Base-by-base conservation (phyloP, 2,888 invertebrate species). In the Agrochola circellaris region DNA sequence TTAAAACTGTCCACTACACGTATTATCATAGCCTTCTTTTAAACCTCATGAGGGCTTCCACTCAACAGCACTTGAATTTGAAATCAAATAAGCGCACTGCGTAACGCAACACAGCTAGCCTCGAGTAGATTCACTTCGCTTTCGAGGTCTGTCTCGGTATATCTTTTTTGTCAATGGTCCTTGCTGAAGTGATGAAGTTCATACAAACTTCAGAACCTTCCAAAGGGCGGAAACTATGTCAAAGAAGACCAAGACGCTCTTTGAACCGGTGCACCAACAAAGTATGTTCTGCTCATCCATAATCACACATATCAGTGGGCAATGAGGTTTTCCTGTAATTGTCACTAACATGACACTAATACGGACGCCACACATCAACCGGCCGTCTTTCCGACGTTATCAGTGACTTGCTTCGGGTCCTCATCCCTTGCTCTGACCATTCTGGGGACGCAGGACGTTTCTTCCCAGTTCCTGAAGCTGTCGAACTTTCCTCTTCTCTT, bases 341-440 rank as follows among this genome's bases (percentile, higher is more conserved):
- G 51, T 82, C 85, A 80, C 61, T 68, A 71, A 66, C 66, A 79
- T 74, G 17, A 73, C 70, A 74, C 88, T 95, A 98, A 94, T 98
- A 98, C 26, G 98, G 98, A 91, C 98, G 97, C 98, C 98, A 98
- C 77, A 98, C 98, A 90, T 98, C 98, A n/a, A 97, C 97, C 75
- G 97, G 97, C 91, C 94, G 95, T 84, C 95, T 96, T 77, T 96
- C 96, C 2, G 96, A 92, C 8, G 96, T 94, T 58, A 95, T 94
- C 38, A 96, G 91, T 0, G 96, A 93, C 90, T 96, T 96, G 85
- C 96, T 96, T 38, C 96, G 94, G 60, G 96, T 95, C 84, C 95
- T 92, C 34, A 95, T 93, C n/a, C 95, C 95, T 82, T 94, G 95
- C 30, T 96, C 96, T 17, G 93, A 87, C 96, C 96, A 96, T 51